These are phyloP conservation scores for Cyanoliseus patagonus DNA, from an alignment of 2,113 vertebrate genomes.

Conservation along the genomic window DNA sequence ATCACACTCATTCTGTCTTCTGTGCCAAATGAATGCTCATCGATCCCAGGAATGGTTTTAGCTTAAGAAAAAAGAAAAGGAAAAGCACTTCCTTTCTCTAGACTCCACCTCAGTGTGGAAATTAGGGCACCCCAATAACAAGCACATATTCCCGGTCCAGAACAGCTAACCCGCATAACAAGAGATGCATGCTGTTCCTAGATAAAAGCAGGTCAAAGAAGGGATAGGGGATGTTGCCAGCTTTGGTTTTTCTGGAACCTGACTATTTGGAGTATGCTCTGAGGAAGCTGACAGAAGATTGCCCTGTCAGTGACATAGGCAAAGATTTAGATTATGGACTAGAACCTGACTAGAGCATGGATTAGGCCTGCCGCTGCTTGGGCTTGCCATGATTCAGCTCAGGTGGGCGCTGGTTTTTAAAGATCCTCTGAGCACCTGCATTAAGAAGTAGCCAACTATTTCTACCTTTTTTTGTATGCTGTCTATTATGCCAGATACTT, in stretches of 20 bases:
- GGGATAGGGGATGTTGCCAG: not conserved
- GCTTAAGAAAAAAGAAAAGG: not conserved
- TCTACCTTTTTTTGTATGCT: not conserved
- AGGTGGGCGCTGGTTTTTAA: not conserved
- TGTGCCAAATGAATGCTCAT: conserved; percentile 13
- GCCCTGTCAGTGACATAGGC: rapidly evolving
- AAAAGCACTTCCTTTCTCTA: not conserved
- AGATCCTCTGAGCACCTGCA: not conserved
- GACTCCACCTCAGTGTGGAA: not conserved
- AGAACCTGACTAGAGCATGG: not conserved
- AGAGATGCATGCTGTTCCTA: not conserved
- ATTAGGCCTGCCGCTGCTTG: not conserved
- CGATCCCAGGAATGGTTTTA: not conserved
- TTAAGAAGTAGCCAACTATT: not conserved
- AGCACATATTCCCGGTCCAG: not conserved
- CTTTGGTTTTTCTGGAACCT: not conserved
- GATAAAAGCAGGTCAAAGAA: not conserved
- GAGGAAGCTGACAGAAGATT: not conserved
- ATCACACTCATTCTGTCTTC: not conserved
- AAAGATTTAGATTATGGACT: not conserved
- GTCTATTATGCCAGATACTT: not conserved
- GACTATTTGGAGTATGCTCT: not conserved
- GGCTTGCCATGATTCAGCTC: not conserved
- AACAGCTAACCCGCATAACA: not conserved
- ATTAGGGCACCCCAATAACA: not conserved